Base-by-base conservation (phyloP, 2,888 invertebrate species). In the Dryomyza anilis region DNA sequence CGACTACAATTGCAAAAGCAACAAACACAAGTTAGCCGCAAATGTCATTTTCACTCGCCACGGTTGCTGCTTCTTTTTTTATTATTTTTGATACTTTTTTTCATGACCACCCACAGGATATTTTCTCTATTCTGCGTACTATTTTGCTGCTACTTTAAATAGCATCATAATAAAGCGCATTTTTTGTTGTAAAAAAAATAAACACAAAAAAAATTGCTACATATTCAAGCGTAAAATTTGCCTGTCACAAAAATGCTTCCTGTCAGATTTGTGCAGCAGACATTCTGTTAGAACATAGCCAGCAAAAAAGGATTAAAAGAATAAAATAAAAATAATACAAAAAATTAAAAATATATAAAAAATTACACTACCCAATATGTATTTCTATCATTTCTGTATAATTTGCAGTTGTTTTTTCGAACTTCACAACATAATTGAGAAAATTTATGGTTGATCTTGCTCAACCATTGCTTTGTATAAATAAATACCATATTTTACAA, bases 231-330 rank as follows among this genome's bases (percentile, higher is more conserved):
- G 79, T 76, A 79, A 77, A 78, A 80, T 78, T 80, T 78, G 75
- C 79, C 76, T 79, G 78, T 78, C 80, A 77, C 79, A 77, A 76
- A 80, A 80, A 79, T 79, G 74, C 74, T 76, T 73, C 70, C 78
- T 77, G 78, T 77, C 78, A 79, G 79, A 78, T 76, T 77, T 75
- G 61, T 73, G 30, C 53, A 39, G 14, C 58, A 19, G 29, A 55
- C 45, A 55, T 33, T 55, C 33, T 55, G 30, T 36, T 55, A 21
- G 14, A 10, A n/a, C n/a, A n/a, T 39, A 3, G 14, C 3, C 39
- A 39, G n/a, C 39, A 39, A 16, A 33, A 33, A 33, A 33, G 33
- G 12, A 33, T 6, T 33, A 33, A 33, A 33, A 33, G 12, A 6
- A 12, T 33, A 33, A 33, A 12, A 33, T 33, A 10, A 16, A 16